Evolutionary conservation across 2,797 vertebrate genomes (phyloP), one percentile per base, ranked within the genome.

Genomic region (Fringilla coelebs): DNA sequence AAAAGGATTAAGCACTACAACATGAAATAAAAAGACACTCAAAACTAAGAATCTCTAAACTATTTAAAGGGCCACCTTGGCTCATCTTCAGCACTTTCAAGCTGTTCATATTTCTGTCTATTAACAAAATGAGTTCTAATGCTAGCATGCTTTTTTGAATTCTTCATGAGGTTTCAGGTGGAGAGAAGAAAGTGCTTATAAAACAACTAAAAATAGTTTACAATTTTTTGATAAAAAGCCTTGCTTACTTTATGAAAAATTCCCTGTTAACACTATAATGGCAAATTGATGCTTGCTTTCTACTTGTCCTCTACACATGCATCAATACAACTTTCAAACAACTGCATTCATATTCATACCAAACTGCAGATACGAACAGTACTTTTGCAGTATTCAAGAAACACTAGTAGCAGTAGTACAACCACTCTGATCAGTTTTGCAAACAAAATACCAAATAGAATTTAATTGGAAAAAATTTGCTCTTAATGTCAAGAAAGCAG

Each of bases 1-100:
- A 96, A 89, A 95, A 95, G 79, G 84, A 79, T 71, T 86, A 92
- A 88, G n/a, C 49, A 58, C 16, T 68, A 75, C 21, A 66, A 65
- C 26, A 51, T 14, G 63, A 74, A 97, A 90, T 55, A 79, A 68
- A 84, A 31, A 73, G 67, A 85, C 51, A 75, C 57, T 91, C 83
- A 84, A 86, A 90, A 85, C 41, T 58, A 96, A 87, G 90, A 48
- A 81, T 71, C 46, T 91, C 61, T 85, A 65, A 90, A 89, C 54
- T 90, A 92, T 67, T 86, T 88, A 86, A 92, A 94, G 55, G 41
- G 28, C 85, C 46, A 67, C 76, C 75, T 77, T 87, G 67, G 90
- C 88, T 78, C 11, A 9, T 34, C 25, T 81, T 72, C 84, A 77
- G 58, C 67, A 73, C 78, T 88, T 83, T 90, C 79, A 95, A 90